Base-by-base conservation (phyloP, 1,140 invertebrate genomes). In the Carposina sasakii region DNA sequence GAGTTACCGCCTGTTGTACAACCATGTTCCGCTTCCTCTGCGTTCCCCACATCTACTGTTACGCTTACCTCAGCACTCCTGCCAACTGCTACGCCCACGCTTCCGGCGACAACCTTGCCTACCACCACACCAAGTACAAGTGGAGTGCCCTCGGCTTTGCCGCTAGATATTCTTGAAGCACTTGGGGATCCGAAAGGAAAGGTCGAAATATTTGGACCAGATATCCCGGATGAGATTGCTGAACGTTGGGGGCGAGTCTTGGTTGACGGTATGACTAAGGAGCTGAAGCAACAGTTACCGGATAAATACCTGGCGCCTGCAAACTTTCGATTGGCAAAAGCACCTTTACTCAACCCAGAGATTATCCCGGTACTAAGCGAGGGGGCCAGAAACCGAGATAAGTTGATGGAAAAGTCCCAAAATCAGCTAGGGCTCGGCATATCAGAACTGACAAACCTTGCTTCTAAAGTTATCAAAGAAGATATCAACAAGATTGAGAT, bases 241-340 rank as follows among this genome's bases (percentile, higher is more conserved):
- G 33, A 48, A 48, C 46, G 46, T 22, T 48, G 46, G 46, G 46
- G 46, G 5, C 34, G 46, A 9, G 19, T 48, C 22, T 4, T 30
- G 10, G 37, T 48, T 8, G 46, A 48, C 13, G 46, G 46, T 1
- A 12, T 48, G 3, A 19, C 13, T n/a, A 48, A 48, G 13, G 45
- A 48, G 16, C 22, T 37, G 21, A 48, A 37, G 44, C 17, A 37
- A 6, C 16, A 48, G 10, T 8, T 40, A n/a, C 13, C 20, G 24
- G 46, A 40, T 15, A 48, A 41, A 12, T 20, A n/a, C n/a, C 19
- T 40, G 3, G 8, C 41, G 10, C 46, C 46, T 13, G 46, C 39
- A 40, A 48, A 48, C 9, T 48, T 48, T 23, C 36, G 20, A 2
- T 22, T 39, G 12, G 9, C 22, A 10, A 36, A 39, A 39, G 36